Percentiles rank a stretch among this genome's conserved stretches.
These are phyloP conservation scores for Arge pagana DNA, from an alignment of 2,888 invertebrate genomes.

Conservation along the genomic window DNA sequence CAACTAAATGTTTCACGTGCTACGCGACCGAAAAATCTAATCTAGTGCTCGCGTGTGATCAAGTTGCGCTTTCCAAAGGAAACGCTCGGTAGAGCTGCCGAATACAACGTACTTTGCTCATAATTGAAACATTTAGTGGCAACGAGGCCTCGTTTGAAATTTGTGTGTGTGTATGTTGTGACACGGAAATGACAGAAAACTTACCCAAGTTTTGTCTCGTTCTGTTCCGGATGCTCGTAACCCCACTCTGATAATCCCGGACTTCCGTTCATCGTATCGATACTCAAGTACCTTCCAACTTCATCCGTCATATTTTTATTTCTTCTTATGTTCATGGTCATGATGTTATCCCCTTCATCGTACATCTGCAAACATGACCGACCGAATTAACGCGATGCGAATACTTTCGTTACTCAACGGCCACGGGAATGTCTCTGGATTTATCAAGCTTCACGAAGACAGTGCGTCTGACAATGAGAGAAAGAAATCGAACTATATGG, in stretches of 20 bases:
- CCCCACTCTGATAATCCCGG: constrained; percentile 74
- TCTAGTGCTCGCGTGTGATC: too few relatives aligned
- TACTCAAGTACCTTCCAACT: constrained; percentile 48
- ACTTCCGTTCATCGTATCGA: constrained; percentile 61
- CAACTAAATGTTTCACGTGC: too few relatives aligned
- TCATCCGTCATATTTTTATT: constrained; percentile 48
- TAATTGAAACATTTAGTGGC: too few relatives aligned
- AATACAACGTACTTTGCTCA: too few relatives aligned
- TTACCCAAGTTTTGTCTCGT: constrained; percentile 46
- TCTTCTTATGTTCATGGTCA: constrained; percentile 61
- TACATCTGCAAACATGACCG: constrained; percentile 65
- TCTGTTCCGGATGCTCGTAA: constrained; percentile 55
- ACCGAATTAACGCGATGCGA: too few relatives aligned
- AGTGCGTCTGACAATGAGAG: neutral
- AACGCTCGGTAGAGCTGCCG: too few relatives aligned
- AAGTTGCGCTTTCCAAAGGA: too few relatives aligned
- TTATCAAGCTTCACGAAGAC: constrained; percentile 26
- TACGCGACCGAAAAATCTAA: too few relatives aligned
- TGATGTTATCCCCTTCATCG: constrained; percentile 66
- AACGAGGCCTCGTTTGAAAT: too few relatives aligned
- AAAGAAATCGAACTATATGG: constrained; percentile 4
- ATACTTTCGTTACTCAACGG: too few relatives aligned
- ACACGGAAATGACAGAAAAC: too few relatives aligned
- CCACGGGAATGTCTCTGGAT: neutral
- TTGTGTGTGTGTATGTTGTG: too few relatives aligned